Percentiles rank a stretch among this genome's conserved stretches.
Conservation (phyloP, 92 coral and sea anemone species). For the Muricea muricata region DNA sequence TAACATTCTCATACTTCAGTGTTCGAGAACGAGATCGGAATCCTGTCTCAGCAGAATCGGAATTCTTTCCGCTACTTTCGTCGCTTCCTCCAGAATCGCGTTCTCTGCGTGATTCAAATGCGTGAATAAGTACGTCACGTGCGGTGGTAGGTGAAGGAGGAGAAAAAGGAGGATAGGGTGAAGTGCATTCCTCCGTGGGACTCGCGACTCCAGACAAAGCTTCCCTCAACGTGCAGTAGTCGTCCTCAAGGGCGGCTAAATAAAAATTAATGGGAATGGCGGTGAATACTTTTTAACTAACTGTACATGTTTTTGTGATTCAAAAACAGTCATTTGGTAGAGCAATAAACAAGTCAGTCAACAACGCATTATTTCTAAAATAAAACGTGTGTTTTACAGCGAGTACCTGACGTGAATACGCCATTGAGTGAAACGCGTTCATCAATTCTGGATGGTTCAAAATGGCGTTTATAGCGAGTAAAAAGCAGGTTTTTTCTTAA, state of each 20-base stretch:
- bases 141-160: constrained; percentile 95
- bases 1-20: constrained; percentile 89
- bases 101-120: constrained; percentile 1
- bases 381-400: no score
- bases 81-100: constrained; percentile 44
- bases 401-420: no score
- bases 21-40: constrained; percentile 52
- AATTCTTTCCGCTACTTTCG: constrained; percentile 46
- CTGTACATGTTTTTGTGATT: no score
- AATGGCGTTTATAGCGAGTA: no score
- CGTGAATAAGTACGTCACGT: constrained; percentile 71
- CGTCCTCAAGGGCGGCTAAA: background rate
- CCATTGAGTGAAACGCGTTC: no score
- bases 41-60: constrained; percentile 37
- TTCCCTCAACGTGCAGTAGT: constrained; percentile 38
- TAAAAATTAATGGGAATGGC: background rate
- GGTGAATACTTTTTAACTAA: no score
- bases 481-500: no score
- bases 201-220: constrained; percentile 28
- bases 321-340: no score
- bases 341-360: no score
- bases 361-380: no score
- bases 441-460: no score
- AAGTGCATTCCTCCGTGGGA: background rate
- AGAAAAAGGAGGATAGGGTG: constrained; percentile 78